Base-by-base conservation (phyloP, 1,140 invertebrate genomes). In the Palaemon carinicauda region DNA sequence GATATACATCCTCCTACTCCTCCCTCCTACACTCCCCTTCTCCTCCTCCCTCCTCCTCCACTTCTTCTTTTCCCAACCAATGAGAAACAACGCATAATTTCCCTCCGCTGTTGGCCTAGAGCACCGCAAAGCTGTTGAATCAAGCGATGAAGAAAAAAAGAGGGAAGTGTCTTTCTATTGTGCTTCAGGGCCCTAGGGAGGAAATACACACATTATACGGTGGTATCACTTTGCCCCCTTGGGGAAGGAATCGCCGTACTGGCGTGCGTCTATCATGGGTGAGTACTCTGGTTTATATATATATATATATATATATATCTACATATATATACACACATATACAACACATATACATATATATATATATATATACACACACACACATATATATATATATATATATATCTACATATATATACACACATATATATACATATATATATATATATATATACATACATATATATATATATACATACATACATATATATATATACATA, bases 41-140 rank as follows among this genome's bases (percentile, higher is more conserved):
- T 41, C 41, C 41, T 41, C 41, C 41, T 41, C 41, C n/a, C 41
- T 41, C 41, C 41, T 41, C 41, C 5, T 7, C 41, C 5, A 1
- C 41, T 4, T 12, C 12, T 41, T 7, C 5, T 41, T 41, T 41
- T 41, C 41, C 41, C 3, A 41, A 4, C 41, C 41, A 41, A 41
- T 41, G 41, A 41, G 24, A 56, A 33, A 60, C 24, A 52, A 60
- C 53, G 60, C 21, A 79, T 79, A 27, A 79, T 60, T 60, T 60
- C 53, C 53, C 77, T 56, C 54, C 3, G 41, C 51, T 56, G 52
- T 60, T 51, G 52, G 41, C 52, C 53, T 31, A 29, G 52, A 31
- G 77, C 52, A 56, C 77, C 77, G 52, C 77, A 80, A 29, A n/a
- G 53, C 52, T 80, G 52, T 56, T 56, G 52, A 56, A 33, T 53